phyloP scores from a whole-genome alignment of 2,797 vertebrate species.

The Sebastes ruberrimus region DNA sequence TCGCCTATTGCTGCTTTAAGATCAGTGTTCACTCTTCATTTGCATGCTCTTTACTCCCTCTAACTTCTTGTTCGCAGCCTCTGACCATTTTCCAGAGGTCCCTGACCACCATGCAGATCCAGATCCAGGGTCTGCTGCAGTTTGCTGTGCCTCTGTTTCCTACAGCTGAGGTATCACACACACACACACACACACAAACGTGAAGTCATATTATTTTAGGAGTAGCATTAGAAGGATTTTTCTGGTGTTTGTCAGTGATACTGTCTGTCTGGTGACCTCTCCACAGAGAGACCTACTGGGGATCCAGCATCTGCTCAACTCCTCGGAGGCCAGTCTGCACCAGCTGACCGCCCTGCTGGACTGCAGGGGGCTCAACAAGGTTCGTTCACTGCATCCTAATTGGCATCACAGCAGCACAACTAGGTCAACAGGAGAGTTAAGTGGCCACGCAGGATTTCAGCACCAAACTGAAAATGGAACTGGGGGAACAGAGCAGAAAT shows the following conservation, averaged over 20 bases:
- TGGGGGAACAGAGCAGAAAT: not conserved
- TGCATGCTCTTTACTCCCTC: not conserved
- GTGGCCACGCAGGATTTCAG: slow-evolving; percentile 16
- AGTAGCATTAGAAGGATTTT: not conserved
- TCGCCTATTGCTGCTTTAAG: not conserved
- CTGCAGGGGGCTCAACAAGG: slow-evolving; percentile 97
- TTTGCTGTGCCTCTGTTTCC: slow-evolving; percentile 92
- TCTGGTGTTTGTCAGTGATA: not conserved
- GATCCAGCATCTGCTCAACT: slow-evolving; percentile 91
- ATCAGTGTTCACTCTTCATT: not conserved
- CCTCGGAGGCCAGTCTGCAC: slow-evolving; percentile 91
- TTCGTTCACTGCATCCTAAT: slow-evolving; percentile 62
- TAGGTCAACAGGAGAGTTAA: slow-evolving; percentile 38
- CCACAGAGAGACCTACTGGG: slow-evolving; percentile 89
- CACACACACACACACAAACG: no score
- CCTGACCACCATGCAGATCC: slow-evolving; percentile 94
- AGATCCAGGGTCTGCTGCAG: slow-evolving; percentile 90
- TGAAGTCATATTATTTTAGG: not conserved
- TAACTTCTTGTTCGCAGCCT: slow-evolving; percentile 75
- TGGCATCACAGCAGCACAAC: slow-evolving; percentile 40
- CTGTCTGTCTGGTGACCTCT: not conserved
- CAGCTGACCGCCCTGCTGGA: slow-evolving; percentile 95
- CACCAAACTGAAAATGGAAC: slow-evolving; percentile 4
- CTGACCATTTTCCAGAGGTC: slow-evolving; percentile 94
- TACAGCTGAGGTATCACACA: slow-evolving; percentile 86